These are phyloP conservation scores for Xenopus borealis DNA, from an alignment of 2,113 vertebrate genomes.

Conservation along the genomic window DNA sequence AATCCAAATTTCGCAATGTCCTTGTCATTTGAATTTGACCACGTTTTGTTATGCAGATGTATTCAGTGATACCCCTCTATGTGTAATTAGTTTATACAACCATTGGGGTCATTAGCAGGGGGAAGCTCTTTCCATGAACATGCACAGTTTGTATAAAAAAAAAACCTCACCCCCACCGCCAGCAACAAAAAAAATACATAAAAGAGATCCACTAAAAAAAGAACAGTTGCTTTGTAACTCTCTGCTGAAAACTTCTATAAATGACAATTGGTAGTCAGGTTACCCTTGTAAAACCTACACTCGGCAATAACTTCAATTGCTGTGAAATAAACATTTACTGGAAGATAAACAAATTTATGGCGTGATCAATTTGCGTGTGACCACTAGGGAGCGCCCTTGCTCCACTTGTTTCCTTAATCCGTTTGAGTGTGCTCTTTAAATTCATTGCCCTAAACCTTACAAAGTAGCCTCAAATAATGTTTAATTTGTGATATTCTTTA, in stretches of 20 bases:
- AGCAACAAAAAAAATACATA: too few species aligned
- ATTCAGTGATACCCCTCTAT: background rate
- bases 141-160: background rate
- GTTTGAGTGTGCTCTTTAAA: background rate
- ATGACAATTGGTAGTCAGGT: conserved; percentile 20
- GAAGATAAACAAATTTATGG: conserved; percentile 40
- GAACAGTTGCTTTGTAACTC: conserved; percentile 12
- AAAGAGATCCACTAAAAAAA: too few species aligned
- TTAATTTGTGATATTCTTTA: too few species aligned
- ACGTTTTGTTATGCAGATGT: background rate
- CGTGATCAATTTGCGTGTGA: conserved; percentile 28
- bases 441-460: background rate
- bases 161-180: background rate
- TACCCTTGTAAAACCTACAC: conserved; percentile 20
- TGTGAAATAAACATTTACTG: conserved; percentile 41
- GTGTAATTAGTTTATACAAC: background rate
- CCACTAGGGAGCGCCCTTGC: conserved; percentile 66
- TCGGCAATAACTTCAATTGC: conserved; percentile 30
- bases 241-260: conserved; percentile 14
- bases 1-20: background rate
- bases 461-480: background rate
- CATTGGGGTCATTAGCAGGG: background rate
- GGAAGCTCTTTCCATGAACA: background rate
- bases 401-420: conserved; percentile 52
- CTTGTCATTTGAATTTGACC: conserved; percentile 5